Percentiles rank a stretch among this genome's conserved stretches.
phyloP scores from a whole-genome alignment of 2,797 vertebrate species.

The Enteromius paludinosus region DNA sequence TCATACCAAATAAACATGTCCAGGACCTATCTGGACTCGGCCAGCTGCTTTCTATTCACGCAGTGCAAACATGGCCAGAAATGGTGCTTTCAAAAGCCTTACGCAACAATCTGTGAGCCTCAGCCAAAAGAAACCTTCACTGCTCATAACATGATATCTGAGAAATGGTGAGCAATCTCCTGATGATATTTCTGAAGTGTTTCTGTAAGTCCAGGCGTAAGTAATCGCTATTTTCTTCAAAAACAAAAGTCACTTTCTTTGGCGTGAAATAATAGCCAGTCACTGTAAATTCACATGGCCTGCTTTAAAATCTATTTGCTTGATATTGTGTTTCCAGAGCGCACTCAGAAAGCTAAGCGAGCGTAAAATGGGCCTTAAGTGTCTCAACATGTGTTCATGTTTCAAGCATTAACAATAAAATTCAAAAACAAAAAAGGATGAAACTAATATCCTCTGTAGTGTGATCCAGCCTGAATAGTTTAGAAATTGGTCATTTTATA shows the following conservation, averaged over 20 bases:
- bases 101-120: slow-evolving; percentile 57
- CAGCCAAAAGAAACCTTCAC: slow-evolving; percentile 74
- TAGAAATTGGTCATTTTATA: slow-evolving; percentile 7
- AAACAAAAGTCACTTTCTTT: slow-evolving; percentile 37
- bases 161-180: slow-evolving; percentile 69
- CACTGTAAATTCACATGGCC: slow-evolving; percentile 5
- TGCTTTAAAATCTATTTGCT: slow-evolving; percentile 27
- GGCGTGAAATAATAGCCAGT: not conserved
- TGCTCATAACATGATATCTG: slow-evolving; percentile 66
- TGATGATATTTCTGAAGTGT: slow-evolving; percentile 63
- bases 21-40: slow-evolving; percentile 57
- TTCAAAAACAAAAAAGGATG: slow-evolving; percentile 6
- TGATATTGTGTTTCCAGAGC: slow-evolving; percentile 33
- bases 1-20: slow-evolving; percentile 64
- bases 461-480: not conserved
- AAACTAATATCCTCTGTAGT: not conserved
- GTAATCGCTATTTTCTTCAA: slow-evolving; percentile 32
- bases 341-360: slow-evolving; percentile 16
- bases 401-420: slow-evolving; percentile 37
- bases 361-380: slow-evolving; percentile 36
- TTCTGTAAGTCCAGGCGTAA: slow-evolving; percentile 50
- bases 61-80: slow-evolving; percentile 65
- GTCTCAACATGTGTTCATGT: slow-evolving; percentile 6
- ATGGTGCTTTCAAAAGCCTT: slow-evolving; percentile 65
- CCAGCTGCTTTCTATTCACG: slow-evolving; percentile 63